Percentiles rank a stretch among this genome's conserved stretches.
Evolutionary conservation across 2,888 invertebrate species (phyloP).

Genomic region (Nomada fabriciana): DNA sequence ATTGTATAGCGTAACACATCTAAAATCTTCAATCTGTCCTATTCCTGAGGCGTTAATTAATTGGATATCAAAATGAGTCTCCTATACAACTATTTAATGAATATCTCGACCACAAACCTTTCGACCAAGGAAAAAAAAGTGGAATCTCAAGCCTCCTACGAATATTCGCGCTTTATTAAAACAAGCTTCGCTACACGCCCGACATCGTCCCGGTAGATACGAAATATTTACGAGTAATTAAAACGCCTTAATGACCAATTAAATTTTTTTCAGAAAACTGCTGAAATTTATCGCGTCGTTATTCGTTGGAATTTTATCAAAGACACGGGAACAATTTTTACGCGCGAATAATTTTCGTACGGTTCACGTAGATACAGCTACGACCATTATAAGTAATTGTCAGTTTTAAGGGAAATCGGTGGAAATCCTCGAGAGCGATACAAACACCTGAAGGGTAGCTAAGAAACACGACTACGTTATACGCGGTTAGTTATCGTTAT

Average conservation of each 20-base stretch:
- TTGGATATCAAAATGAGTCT: too few species aligned
- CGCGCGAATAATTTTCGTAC: neutral
- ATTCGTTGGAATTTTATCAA: constrained; percentile 15
- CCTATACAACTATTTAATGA: too few species aligned
- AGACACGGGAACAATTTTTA: constrained; percentile 23
- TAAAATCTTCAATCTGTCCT: too few species aligned
- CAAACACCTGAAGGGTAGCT: neutral
- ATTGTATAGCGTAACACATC: too few species aligned
- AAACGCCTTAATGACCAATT: constrained; percentile 35
- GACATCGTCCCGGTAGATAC: neutral
- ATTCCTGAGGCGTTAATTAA: too few species aligned
- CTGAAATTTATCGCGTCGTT: constrained; percentile 44
- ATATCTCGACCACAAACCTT: too few species aligned
- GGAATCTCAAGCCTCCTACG: neutral
- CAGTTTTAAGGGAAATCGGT: neutral
- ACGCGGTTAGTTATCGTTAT: constrained; percentile 20
- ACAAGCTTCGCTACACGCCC: neutral
- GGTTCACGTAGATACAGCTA: neutral
- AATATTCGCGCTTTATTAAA: neutral
- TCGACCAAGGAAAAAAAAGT: neutral
- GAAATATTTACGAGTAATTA: constrained; percentile 59
- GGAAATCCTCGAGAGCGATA: neutral
- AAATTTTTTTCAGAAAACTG: constrained; percentile 59
- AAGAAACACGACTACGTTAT: neutral
- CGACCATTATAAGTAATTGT: neutral